phyloP scores from a whole-genome alignment of 2,888 invertebrate genomes.

The Mantis religiosa region DNA sequence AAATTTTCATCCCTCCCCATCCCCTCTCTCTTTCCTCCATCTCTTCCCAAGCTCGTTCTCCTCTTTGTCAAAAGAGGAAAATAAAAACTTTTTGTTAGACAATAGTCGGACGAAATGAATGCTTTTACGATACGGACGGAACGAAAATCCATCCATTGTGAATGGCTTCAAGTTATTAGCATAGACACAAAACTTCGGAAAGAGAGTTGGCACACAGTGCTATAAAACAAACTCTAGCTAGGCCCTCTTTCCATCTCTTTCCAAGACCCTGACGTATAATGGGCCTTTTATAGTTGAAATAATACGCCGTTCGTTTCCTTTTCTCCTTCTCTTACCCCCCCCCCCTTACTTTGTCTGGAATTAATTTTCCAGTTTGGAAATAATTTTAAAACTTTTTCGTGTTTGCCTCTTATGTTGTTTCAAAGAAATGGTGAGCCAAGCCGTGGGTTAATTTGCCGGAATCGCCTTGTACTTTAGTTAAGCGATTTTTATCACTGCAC shows the following conservation, averaged over 20 bases:
- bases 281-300: conserved; percentile 18
- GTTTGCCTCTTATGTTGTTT: conserved; percentile 12
- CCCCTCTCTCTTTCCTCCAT: conserved; percentile 26
- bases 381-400: conserved; percentile 23
- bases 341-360: conserved; percentile 19
- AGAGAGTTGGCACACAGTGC: conserved; percentile 10
- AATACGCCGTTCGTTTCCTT: conserved; percentile 12
- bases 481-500: neutral
- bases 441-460: neutral
- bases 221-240: conserved; percentile 14
- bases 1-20: conserved; percentile 25
- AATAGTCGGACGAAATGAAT: conserved; percentile 30
- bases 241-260: neutral
- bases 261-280: conserved; percentile 18
- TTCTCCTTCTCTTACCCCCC: neutral
- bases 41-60: conserved; percentile 26
- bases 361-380: conserved; percentile 26
- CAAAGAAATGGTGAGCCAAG: conserved; percentile 4
- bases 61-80: conserved; percentile 18
- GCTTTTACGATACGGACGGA: conserved; percentile 27
- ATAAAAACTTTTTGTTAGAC: conserved; percentile 25
- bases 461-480: neutral
- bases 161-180: conserved; percentile 27
- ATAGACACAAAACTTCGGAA: conserved; percentile 23
- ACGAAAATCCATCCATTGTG: conserved; percentile 28